Evolutionary conservation across 2,797 vertebrate species (phyloP).

Genomic region (Neostethus bicornis): DNA sequence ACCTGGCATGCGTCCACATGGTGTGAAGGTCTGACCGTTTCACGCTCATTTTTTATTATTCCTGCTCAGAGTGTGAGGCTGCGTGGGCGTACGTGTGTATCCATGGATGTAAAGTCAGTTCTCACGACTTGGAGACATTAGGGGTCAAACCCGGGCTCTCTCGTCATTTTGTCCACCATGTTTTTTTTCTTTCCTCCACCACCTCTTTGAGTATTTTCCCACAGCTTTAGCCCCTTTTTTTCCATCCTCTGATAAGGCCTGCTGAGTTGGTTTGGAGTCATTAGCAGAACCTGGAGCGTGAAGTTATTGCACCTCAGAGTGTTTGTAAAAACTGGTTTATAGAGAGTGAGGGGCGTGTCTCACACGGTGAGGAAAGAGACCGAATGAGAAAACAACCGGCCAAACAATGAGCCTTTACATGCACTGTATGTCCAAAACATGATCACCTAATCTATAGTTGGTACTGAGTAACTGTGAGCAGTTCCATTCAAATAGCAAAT

Average conservation of each 20-base stretch:
- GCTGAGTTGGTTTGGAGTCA: slow-evolving; percentile 51
- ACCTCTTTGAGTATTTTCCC: slow-evolving; percentile 51
- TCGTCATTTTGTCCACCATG: slow-evolving; percentile 51
- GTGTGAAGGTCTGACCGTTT: slow-evolving; percentile 64
- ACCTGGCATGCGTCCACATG: slow-evolving; percentile 68
- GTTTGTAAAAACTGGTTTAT: slow-evolving; percentile 57
- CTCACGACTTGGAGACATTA: slow-evolving; percentile 65
- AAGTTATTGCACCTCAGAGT: slow-evolving; percentile 64
- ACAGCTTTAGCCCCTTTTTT: slow-evolving; percentile 45
- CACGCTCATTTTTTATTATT: slow-evolving; percentile 13
- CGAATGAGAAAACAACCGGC: too few species aligned
- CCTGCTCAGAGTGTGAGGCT: slow-evolving; percentile 2
- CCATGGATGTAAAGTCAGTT: slow-evolving; percentile 49
- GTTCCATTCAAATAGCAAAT: too few species aligned
- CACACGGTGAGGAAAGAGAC: slow-evolving; percentile 22
- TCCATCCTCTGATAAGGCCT: slow-evolving; percentile 14
- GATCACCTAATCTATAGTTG: too few species aligned
- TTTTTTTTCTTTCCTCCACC: slow-evolving; percentile 23
- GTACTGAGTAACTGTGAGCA: too few species aligned
- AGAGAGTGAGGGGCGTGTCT: slow-evolving; percentile 30
- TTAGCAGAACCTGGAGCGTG: slow-evolving; percentile 52
- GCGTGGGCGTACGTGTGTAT: slow-evolving; percentile 41
- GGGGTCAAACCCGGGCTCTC: slow-evolving; percentile 59
- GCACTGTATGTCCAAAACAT: too few species aligned
- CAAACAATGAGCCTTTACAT: too few species aligned